These are phyloP conservation scores for Ectemnius lituratus DNA, from an alignment of 2,888 invertebrate genomes.

Conservation along the genomic window DNA sequence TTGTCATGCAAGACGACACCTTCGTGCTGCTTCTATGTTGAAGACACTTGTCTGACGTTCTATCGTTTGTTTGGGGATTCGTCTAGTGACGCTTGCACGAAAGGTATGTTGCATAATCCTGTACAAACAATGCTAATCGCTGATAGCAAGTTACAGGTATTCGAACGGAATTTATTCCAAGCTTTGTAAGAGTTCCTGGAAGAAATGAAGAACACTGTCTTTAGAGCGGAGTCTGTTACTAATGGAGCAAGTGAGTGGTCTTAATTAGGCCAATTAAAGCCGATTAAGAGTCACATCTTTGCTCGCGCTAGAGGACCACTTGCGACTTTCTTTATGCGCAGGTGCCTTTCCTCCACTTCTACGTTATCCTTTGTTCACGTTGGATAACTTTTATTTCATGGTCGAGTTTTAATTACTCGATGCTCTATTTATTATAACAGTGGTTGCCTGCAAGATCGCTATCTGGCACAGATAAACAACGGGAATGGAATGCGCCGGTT, in stretches of 20 bases:
- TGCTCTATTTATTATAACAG: background rate
- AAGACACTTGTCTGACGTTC: constrained; percentile 14
- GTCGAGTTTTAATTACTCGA: background rate
- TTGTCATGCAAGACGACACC: constrained; percentile 30
- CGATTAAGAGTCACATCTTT: constrained; percentile 27
- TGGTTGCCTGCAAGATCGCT: background rate
- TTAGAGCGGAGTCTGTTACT: no score
- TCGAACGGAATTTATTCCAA: no score
- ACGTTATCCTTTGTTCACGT: no score
- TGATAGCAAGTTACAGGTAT: background rate
- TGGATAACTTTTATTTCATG: background rate
- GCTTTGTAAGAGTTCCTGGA: no score
- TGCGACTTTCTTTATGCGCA: constrained; percentile 1
- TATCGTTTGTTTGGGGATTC: constrained; percentile 5
- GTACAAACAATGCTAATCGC: background rate
- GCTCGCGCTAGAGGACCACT: background rate
- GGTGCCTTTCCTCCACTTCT: background rate
- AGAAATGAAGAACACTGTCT: no score
- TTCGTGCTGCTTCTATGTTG: constrained; percentile 1
- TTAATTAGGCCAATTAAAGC: constrained; percentile 43
- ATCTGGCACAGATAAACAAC: background rate
- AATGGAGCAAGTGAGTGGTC: constrained; percentile 29
- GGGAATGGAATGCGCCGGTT: background rate
- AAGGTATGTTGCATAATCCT: constrained; percentile 6
- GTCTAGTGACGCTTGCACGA: background rate